Percentiles rank a stretch among this genome's conserved stretches.
Conservation (phyloP, 1,140 invertebrate genomes). For the Lepeophtheirus salmonis region DNA sequence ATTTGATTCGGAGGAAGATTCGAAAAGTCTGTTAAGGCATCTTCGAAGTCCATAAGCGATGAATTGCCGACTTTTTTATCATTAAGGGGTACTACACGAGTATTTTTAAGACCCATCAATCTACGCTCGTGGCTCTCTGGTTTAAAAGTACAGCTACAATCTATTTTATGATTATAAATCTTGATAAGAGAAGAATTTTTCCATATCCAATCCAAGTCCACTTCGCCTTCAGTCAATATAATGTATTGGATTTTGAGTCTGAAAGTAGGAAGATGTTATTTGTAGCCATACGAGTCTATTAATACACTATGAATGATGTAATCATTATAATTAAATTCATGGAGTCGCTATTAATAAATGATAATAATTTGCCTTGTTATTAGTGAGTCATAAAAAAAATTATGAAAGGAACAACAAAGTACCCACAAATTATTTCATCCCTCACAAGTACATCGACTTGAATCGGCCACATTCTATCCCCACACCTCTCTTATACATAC, state of each 20-base stretch:
- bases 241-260: not conserved
- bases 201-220: not conserved
- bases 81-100: not conserved
- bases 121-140: not conserved
- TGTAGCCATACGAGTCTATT: too few relatives aligned
- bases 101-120: not conserved
- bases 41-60: not conserved
- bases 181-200: not conserved
- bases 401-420: too few relatives aligned
- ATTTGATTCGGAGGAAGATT: not conserved
- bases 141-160: not conserved
- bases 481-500: too few relatives aligned
- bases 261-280: too few relatives aligned
- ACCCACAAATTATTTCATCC: too few relatives aligned
- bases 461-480: too few relatives aligned
- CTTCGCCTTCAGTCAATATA: not conserved
- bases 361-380: too few relatives aligned
- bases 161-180: not conserved
- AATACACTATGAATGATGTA: too few relatives aligned
- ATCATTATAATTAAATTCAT: too few relatives aligned
- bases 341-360: too few relatives aligned
- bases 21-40: not conserved
- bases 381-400: too few relatives aligned
- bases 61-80: not conserved
- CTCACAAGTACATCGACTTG: too few relatives aligned